phyloP scores from a whole-genome alignment of 2,888 invertebrate species.

The Anorthoa munda region DNA sequence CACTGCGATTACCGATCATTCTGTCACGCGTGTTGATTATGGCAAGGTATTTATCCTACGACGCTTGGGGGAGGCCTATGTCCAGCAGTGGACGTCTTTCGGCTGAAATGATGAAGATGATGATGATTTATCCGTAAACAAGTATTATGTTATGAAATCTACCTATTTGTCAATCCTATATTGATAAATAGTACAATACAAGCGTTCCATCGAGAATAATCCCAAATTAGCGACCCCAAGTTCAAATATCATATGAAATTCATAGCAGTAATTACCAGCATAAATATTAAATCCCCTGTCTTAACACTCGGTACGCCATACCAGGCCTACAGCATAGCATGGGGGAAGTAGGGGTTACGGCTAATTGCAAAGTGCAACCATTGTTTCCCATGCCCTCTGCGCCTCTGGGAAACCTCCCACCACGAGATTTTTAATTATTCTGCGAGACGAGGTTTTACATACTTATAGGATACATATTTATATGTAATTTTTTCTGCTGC shows the following conservation, averaged over 20 bases:
- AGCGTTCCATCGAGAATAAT: constrained; percentile 1
- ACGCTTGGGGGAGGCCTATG: too few relatives aligned
- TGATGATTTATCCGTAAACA: too few relatives aligned
- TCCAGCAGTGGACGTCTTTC: too few relatives aligned
- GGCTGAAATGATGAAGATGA: too few relatives aligned
- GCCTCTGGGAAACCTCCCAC: constrained; percentile 68
- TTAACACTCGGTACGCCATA: constrained; percentile 25
- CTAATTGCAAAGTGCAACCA: constrained; percentile 86
- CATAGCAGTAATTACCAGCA: constrained; percentile 14
- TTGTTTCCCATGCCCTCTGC: constrained; percentile 79
- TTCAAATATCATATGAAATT: constrained; percentile 23
- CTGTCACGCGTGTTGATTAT: too few relatives aligned
- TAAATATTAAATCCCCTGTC: constrained; percentile 47
- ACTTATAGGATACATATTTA: constrained; percentile 27
- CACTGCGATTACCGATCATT: not conserved
- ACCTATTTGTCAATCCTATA: too few relatives aligned
- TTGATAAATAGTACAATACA: not conserved
- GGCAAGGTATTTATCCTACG: too few relatives aligned
- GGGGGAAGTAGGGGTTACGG: constrained; percentile 74
- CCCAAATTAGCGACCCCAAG: constrained; percentile 1
- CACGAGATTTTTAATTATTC: constrained; percentile 77
- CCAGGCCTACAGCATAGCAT: constrained; percentile 23
- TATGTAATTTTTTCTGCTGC: constrained; percentile 13
- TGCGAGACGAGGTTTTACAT: constrained; percentile 67
- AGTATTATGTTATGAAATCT: too few relatives aligned